These are phyloP conservation scores for Podotricha telesiphe DNA, from an alignment of 2,888 invertebrate genomes.

Conservation along the genomic window DNA sequence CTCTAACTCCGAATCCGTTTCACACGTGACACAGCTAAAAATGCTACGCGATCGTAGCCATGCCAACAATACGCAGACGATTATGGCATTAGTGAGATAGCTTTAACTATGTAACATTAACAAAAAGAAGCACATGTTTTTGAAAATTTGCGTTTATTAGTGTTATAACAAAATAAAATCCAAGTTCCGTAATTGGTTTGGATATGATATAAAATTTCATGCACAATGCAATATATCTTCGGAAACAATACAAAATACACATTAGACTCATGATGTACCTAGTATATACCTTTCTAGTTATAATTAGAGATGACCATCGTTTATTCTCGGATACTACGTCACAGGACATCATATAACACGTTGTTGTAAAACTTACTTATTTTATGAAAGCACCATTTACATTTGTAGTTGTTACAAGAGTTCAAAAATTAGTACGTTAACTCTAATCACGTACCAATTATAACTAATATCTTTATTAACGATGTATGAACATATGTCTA, in stretches of 20 bases:
- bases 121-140: background rate
- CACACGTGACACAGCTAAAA: constrained; percentile 28
- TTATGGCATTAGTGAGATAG: background rate
- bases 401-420: constrained; percentile 1
- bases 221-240: background rate
- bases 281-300: constrained; percentile 44
- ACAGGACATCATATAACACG: constrained; percentile 60
- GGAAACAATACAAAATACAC: background rate
- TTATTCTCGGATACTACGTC: constrained; percentile 76
- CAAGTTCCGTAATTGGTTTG: background rate
- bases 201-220: background rate
- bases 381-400: constrained; percentile 29
- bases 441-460: constrained; percentile 19
- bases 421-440: background rate
- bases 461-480: background rate
- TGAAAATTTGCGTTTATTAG: background rate
- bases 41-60: constrained; percentile 11
- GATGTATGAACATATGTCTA: background rate
- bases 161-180: too few relatives aligned
- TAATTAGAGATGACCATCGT: constrained; percentile 75
- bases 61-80: background rate
- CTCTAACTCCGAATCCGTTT: background rate
- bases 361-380: constrained; percentile 37
- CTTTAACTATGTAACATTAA: background rate
- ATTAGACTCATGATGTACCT: constrained; percentile 21